phyloP scores from a whole-genome alignment of 2,113 vertebrate genomes.

The Caracal caracal region DNA sequence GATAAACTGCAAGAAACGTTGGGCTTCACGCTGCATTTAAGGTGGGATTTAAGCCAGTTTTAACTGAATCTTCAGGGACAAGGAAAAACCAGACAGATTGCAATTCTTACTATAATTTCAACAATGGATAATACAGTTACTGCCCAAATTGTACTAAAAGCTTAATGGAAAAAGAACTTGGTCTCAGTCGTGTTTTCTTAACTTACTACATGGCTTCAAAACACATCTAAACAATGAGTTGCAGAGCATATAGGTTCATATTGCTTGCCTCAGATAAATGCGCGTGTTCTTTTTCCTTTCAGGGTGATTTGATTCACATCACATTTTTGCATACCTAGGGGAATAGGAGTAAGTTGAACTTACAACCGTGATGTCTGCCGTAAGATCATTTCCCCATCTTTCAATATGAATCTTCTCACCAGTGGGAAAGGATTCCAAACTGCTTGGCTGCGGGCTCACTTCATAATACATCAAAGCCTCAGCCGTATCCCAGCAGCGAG shows the following conservation, averaged over 20 bases:
- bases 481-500: background rate
- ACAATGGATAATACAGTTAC: constrained; percentile 31
- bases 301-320: background rate
- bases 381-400: background rate
- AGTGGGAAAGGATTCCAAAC: background rate
- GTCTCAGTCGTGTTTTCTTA: background rate
- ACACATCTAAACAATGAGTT: background rate
- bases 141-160: background rate
- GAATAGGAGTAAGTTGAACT: background rate
- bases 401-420: background rate
- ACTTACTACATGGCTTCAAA: background rate
- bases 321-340: background rate
- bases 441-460: background rate
- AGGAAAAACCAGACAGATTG: background rate
- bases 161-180: background rate
- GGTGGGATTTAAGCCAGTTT: background rate
- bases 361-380: background rate
- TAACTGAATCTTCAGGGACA: background rate
- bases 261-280: background rate
- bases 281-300: background rate
- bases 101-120: constrained; percentile 25
- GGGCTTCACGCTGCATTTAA: background rate
- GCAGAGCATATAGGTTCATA: background rate
- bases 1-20: background rate
- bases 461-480: background rate